Base-by-base conservation (phyloP, 2,113 vertebrate species). In the Reinhardtius hippoglossoides region DNA sequence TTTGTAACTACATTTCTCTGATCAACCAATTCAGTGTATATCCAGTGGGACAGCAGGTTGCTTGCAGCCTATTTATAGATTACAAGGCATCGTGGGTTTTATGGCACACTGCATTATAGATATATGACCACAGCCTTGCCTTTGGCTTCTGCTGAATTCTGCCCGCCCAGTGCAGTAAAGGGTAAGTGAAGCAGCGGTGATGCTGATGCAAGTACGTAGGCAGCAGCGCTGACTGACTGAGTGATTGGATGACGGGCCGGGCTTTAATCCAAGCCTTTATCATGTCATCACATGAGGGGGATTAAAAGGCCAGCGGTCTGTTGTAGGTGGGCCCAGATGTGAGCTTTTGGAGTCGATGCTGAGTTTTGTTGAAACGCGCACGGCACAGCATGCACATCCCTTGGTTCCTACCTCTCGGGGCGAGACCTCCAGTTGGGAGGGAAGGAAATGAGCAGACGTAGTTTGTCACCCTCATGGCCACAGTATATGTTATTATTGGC, bases 221-320 rank as follows among this genome's bases (percentile, higher is more conserved):
- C 80, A 66, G 74, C 68, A 44, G 58, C 62, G 57, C 72, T 70
- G 72, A 59, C 72, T 70, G 72, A 52, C 65, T 69, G 75, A 73
- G 9, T 63, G 71, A 64, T 61, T 66, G 76, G 72, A 66, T 88
- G 88, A 70, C 42, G 62, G 70, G 67, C 65, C 67, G 48, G 68
- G 80, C 84, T 89, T 87, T 93, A 93, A 92, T 94, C 92, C 88
- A 67, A 27, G 81, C 70, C 75, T 88, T 77, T 82, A 81, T 90
- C 81, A 67, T 92, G 81, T 87, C 74, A 42, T 75, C 83, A 83
- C 85, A 87, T 54, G 82, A 84, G 71, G 76, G 50, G 88, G 91
- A 92, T 91, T 92, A 91, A 80, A 88, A 73, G 71, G 67, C 72
- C 82, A 61, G 75, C 80, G 66, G 60, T 83, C 46, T 80, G 76